Evolutionary conservation across 2,113 vertebrate species (phyloP), one percentile per base, ranked within the genome.

Genomic region (Azemiops feae): DNA sequence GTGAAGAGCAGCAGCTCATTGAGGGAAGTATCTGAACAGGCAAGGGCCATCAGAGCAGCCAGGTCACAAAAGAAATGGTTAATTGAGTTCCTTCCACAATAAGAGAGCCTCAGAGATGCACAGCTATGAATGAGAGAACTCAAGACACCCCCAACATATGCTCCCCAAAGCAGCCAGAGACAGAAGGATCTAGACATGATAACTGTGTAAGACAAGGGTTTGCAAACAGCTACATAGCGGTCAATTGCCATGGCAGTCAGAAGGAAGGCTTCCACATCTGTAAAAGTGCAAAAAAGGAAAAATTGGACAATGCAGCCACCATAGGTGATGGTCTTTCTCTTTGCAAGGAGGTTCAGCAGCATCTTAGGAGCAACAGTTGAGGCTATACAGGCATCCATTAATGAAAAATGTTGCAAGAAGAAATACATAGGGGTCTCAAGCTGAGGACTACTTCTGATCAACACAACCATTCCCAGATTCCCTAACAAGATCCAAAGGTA

Each of bases 171-270:
- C 2, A 96, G 92, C 64, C 85, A 93, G 53, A 91, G 20, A 22
- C 95, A 95, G 64, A 95, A 27, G 43, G 86, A 11, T 25, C 93
- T 94, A 14, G 92, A 96, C 95, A 95, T 96, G 0, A 89, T 0
- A 0, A 92, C 57, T 93, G 30, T 94, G 0, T 95, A 96, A 7
- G 95, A 90, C 0, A 96, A 88, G n/a, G 94, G 95, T 12, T 95
- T 95, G 16, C 96, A 96, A 85, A 96, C 94, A 88, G 96, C 94
- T 87, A 95, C 92, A 1, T 95, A 95, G 9, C 92, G 86, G 74
- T 96, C 95, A 64, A 94, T 96, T 18, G 96, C 95, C 94, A 95
- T 95, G 64, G 93, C 93, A 54, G 93, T 93, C 10, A 96, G 89
- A 45, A 91, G 85, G 81, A 91, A 58, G 91, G 39, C 14, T 39